Evolutionary conservation across 2,888 invertebrate genomes (phyloP).

Genomic region (Cryptus armator): DNA sequence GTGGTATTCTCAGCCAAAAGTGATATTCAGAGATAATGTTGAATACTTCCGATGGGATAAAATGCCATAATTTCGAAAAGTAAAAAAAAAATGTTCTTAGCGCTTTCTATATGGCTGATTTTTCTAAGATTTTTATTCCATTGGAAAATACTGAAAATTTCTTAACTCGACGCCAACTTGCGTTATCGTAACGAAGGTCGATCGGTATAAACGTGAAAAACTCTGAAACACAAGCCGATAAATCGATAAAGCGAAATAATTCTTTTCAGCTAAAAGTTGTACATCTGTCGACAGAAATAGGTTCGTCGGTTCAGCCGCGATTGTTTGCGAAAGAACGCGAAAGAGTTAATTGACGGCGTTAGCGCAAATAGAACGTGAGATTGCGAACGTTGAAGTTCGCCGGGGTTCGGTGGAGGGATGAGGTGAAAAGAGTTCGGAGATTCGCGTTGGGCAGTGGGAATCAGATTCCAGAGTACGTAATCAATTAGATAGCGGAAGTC

Average conservation of each 20-base stretch:
- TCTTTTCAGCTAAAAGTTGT: neutral
- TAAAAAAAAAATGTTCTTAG: no score
- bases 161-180: no score
- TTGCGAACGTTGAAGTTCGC: constrained; percentile 18
- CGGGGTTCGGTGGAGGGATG: neutral
- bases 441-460: neutral
- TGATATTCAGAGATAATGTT: no score
- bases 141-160: no score
- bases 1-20: no score
- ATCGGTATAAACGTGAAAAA: neutral
- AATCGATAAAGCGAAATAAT: neutral
- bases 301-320: neutral
- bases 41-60: no score
- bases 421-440: neutral
- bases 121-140: no score
- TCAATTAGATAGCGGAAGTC: constrained; percentile 20
- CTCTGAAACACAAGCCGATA: neutral
- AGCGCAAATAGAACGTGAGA: constrained; percentile 20
- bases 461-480: neutral
- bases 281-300: neutral
- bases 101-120: no score
- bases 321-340: neutral
- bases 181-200: no score
- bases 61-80: no score
- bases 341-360: constrained; percentile 24